phyloP scores from a whole-genome alignment of 1,140 invertebrate species.

The Holotrichia oblita region DNA sequence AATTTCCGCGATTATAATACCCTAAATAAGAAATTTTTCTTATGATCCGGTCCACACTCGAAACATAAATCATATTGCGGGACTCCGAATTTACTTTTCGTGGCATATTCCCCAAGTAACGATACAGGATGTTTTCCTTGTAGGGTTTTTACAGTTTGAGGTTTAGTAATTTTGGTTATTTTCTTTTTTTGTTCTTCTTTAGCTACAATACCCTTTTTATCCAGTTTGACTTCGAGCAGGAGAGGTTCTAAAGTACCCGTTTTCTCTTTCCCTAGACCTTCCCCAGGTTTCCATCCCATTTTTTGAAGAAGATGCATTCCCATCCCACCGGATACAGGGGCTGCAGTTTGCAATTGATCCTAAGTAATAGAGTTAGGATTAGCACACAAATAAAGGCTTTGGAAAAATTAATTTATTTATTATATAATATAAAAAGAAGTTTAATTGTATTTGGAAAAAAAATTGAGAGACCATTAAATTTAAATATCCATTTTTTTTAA shows the following conservation, averaged over 20 bases:
- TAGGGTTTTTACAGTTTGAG: constrained; percentile 63
- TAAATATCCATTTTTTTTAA: no score
- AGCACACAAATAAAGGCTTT: no score
- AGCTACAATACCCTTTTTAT: constrained; percentile 86
- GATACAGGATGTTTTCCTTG: constrained; percentile 95
- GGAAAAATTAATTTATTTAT: no score
- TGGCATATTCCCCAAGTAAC: constrained; percentile 90
- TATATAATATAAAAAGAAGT: no score
- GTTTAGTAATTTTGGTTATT: constrained; percentile 40
- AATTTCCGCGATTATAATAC: constrained; percentile 63
- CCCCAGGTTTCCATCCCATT: constrained; percentile 98
- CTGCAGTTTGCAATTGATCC: constrained; percentile 87
- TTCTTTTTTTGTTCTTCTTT: constrained; percentile 70
- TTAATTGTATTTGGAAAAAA: no score
- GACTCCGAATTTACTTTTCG: constrained; percentile 85
- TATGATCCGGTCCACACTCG: constrained; percentile 92
- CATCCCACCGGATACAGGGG: constrained; percentile 90
- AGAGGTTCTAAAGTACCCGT: constrained; percentile 90
- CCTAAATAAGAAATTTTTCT: constrained; percentile 92
- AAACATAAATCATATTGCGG: constrained; percentile 88
- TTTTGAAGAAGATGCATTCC: constrained; percentile 96
- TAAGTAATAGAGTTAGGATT: constrained; percentile 60
- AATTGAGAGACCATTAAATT: no score
- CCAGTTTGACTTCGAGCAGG: constrained; percentile 90
- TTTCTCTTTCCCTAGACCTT: constrained; percentile 94